Evolutionary conservation across 53 echinoderm and acorn worm genomes (phyloP).

Genomic region (Glandiceps talaboti): DNA sequence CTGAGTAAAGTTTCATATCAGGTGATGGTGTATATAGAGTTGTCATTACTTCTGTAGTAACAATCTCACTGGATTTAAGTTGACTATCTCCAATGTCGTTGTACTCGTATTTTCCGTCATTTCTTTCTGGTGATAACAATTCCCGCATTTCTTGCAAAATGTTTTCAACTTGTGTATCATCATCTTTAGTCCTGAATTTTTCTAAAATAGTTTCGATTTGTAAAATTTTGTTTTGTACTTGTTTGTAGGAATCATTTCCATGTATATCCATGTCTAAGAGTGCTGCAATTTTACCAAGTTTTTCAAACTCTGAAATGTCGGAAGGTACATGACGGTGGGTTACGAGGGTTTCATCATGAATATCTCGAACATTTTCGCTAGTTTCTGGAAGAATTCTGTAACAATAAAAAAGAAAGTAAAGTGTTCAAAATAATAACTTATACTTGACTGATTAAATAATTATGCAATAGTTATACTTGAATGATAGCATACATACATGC

Average conservation of each 20-base stretch:
- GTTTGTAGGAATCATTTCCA: background rate
- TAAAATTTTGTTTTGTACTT: background rate
- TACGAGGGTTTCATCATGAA: background rate
- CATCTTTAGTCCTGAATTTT: background rate
- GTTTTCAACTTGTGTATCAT: background rate
- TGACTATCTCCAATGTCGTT: background rate
- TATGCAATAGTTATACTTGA: too few relatives aligned
- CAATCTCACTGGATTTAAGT: background rate
- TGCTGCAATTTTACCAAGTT: background rate
- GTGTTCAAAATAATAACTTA: too few relatives aligned
- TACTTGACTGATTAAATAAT: too few relatives aligned
- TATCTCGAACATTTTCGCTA: too few relatives aligned
- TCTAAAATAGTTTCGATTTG: background rate
- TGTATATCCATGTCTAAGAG: background rate
- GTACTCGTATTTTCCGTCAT: background rate
- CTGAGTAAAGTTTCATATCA: background rate
- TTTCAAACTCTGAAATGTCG: background rate
- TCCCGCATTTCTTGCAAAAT: background rate
- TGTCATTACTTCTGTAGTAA: too few relatives aligned
- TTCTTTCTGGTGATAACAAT: background rate
- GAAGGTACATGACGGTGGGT: background rate
- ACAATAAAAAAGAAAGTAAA: too few relatives aligned
- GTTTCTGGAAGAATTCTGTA: too few relatives aligned
- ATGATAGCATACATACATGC: too few relatives aligned
- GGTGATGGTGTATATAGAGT: background rate